These are phyloP conservation scores for Amiota communis DNA, from an alignment of 2,888 invertebrate species.

Conservation along the genomic window DNA sequence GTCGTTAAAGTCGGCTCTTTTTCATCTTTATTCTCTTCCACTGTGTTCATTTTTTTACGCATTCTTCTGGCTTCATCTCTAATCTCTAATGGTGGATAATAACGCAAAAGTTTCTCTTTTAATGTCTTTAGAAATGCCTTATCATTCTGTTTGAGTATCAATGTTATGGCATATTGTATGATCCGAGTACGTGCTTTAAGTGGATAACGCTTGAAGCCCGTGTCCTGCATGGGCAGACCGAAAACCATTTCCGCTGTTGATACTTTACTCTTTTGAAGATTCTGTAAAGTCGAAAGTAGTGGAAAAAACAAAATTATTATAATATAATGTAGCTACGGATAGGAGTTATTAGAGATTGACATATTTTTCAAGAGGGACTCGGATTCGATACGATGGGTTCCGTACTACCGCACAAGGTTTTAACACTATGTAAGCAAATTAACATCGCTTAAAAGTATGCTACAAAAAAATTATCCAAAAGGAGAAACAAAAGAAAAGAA, in stretches of 20 bases:
- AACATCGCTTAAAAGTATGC: too few species aligned
- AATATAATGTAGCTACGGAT: too few species aligned
- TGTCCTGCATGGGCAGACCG: slow-evolving; percentile 91
- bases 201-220: slow-evolving; percentile 92
- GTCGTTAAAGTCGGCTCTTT: slow-evolving; percentile 27
- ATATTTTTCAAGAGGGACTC: too few species aligned
- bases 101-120: slow-evolving; percentile 78
- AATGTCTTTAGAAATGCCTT: slow-evolving; percentile 85
- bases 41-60: neutral
- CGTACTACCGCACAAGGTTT: too few species aligned
- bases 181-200: slow-evolving; percentile 87
- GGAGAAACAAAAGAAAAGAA: too few species aligned
- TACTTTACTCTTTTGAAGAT: slow-evolving; percentile 86
- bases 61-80: slow-evolving; percentile 33
- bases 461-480: too few species aligned
- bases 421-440: too few species aligned
- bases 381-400: too few species aligned
- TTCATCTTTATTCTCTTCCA: slow-evolving; percentile 44
- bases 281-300: slow-evolving; percentile 74
- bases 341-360: too few species aligned
- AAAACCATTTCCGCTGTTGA: slow-evolving; percentile 92
- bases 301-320: neutral
- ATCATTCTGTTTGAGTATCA: slow-evolving; percentile 87
- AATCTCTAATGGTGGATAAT: slow-evolving; percentile 82
- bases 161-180: slow-evolving; percentile 91